phyloP scores from a whole-genome alignment of 2,113 vertebrate genomes.

The Hyaena hyaena region DNA sequence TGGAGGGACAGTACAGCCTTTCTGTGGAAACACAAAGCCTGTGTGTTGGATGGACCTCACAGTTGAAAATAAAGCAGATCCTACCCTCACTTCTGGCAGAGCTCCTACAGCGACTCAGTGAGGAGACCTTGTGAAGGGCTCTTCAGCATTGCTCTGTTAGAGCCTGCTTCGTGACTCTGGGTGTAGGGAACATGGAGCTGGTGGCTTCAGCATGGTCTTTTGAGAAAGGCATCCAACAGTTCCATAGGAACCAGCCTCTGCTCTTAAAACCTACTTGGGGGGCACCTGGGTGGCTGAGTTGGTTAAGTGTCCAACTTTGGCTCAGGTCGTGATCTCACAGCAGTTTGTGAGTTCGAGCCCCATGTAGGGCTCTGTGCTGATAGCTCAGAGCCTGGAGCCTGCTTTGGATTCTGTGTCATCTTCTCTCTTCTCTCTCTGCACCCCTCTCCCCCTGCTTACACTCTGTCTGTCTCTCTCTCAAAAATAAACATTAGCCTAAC shows the following conservation, averaged over 20 bases:
- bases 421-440: too few relatives aligned
- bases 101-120: not conserved
- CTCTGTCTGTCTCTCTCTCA: too few relatives aligned
- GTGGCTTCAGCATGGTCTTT: not conserved
- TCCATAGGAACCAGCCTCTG: not conserved
- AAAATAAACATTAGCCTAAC: too few relatives aligned
- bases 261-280: not conserved
- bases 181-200: not conserved
- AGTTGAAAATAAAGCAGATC: not conserved
- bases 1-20: not conserved
- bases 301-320: too few relatives aligned
- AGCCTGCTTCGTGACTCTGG: not conserved
- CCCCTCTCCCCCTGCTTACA: too few relatives aligned
- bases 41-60: not conserved
- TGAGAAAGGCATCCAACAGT: fast-evolving
- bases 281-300: too few relatives aligned
- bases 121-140: too few relatives aligned
- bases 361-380: too few relatives aligned
- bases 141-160: not conserved
- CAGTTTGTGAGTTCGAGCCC: too few relatives aligned
- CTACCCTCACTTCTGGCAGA: not conserved
- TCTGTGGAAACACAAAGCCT: not conserved
- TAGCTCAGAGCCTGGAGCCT: too few relatives aligned
- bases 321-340: too few relatives aligned
- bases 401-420: too few relatives aligned